Conservation (phyloP, 2,888 invertebrate genomes). For the Synanthedon formicaeformis region DNA sequence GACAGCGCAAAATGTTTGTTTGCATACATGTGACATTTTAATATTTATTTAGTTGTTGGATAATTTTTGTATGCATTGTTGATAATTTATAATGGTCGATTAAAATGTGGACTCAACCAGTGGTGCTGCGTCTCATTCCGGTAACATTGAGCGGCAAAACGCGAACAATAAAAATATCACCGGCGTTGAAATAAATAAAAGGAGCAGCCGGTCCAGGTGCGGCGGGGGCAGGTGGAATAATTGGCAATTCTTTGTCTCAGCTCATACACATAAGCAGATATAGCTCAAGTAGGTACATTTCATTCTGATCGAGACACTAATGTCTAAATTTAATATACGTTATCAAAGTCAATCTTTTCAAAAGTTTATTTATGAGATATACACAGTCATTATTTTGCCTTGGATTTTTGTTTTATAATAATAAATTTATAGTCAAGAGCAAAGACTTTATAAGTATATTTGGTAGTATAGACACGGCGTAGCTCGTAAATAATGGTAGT, state of each 20-base stretch:
- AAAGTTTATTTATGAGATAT: neutral
- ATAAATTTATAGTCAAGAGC: no score
- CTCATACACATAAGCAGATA: conserved; percentile 29
- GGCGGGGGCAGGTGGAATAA: conserved; percentile 66
- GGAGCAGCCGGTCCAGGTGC: conserved; percentile 64
- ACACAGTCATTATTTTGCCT: no score
- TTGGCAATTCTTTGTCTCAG: conserved; percentile 69
- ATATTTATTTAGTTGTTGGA: no score
- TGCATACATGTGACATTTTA: no score
- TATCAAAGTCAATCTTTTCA: conserved; percentile 7
- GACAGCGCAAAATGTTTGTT: no score
- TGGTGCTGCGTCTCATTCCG: conserved; percentile 33
- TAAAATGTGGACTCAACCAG: conserved; percentile 16
- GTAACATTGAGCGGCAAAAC: conserved; percentile 38
- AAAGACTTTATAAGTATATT: no score
- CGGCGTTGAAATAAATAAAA: conserved; percentile 66
- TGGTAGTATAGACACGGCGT: no score
- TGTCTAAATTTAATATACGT: conserved; percentile 35
- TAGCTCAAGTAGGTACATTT: conserved; percentile 21
- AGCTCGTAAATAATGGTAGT: no score
- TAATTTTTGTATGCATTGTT: neutral
- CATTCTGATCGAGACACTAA: conserved; percentile 7
- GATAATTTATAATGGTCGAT: neutral
- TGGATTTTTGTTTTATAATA: no score
- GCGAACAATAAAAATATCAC: conserved; percentile 67